These are phyloP conservation scores for Rhombomys opimus DNA, from an alignment of 2,113 vertebrate species.

Conservation along the genomic window DNA sequence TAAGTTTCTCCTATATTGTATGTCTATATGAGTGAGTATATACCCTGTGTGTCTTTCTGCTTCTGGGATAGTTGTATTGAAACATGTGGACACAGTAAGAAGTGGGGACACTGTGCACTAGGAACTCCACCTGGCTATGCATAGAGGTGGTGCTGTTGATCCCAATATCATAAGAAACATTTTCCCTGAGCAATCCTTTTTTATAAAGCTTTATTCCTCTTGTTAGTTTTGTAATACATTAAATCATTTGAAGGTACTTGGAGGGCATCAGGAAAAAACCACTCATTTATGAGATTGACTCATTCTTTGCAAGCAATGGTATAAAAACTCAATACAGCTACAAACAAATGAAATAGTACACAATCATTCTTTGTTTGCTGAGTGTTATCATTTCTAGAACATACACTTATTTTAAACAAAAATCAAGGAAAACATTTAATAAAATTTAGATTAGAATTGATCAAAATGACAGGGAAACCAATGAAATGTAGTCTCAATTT, in stretches of 20 bases:
- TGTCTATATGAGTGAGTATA: too few species aligned
- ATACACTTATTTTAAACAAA: neutral
- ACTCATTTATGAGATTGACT: neutral
- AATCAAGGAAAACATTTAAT: neutral
- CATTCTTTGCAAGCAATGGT: neutral
- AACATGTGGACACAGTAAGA: neutral
- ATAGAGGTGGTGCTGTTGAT: neutral
- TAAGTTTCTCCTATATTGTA: too few species aligned
- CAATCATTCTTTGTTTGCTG: neutral
- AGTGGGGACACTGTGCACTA: neutral
- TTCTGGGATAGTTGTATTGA: too few species aligned
- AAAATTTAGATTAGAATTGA: neutral
- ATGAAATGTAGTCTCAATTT: neutral
- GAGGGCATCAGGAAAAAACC: neutral
- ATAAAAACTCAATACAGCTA: neutral
- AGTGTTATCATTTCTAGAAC: neutral
- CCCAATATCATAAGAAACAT: neutral
- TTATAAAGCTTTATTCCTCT: neutral
- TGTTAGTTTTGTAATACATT: neutral
- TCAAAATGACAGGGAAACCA: slow-evolving; percentile 41
- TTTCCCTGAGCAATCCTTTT: neutral
- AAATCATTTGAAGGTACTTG: neutral
- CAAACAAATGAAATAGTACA: neutral
- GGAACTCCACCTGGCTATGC: neutral
- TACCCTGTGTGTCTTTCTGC: too few species aligned